Evolutionary conservation across 1,140 invertebrate genomes (phyloP), one percentile per base, ranked within the genome.

Genomic region (Scaptomyza pallida): DNA sequence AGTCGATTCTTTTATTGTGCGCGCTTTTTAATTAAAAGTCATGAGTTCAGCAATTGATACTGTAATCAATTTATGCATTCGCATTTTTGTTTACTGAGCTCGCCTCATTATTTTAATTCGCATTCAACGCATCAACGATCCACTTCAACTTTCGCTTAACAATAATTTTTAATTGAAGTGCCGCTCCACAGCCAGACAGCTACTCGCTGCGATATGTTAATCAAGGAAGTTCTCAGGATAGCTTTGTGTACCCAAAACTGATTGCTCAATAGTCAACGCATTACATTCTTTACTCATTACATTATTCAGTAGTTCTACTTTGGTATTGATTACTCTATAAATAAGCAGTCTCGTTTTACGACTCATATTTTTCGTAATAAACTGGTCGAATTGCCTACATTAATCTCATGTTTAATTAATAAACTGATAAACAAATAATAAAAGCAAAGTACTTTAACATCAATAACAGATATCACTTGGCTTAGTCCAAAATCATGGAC

Each of bases 21-120:
- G 17, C 45, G 13, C 26, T 55, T 74, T 88, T 88, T 81, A 86
- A 86, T 86, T 81, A 86, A 86, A 81, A 86, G 82, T 70, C 74
- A 78, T 78, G 79, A 82, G 67, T 75, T 78, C 77, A 75, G 74
- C 83, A 78, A 86, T 86, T 86, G 82, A 86, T 86, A 78, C 45
- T 71, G 69, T 76, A 82, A 86, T 86, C 78, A 88, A 88, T 88
- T 81, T 78, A 69, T 78, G 67, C 44, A 44, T 64, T 41, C 54
- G 55, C 37, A 59, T 26, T 37, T 56, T 68, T 72, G 69, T 78
- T 75, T 72, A 43, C 67, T 50, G 51, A 72, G 4, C 54, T 35
- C 9, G 21, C 13, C 59, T 63, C 23, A 52, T 62, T 54, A 60
- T 51, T 67, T 37, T 63, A 45, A 52, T 33, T 13, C 40, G 5